Evolutionary conservation across 2,113 vertebrate genomes (phyloP), one percentile per base, ranked within the genome.

Genomic region (Thamnophis sirtalis): DNA sequence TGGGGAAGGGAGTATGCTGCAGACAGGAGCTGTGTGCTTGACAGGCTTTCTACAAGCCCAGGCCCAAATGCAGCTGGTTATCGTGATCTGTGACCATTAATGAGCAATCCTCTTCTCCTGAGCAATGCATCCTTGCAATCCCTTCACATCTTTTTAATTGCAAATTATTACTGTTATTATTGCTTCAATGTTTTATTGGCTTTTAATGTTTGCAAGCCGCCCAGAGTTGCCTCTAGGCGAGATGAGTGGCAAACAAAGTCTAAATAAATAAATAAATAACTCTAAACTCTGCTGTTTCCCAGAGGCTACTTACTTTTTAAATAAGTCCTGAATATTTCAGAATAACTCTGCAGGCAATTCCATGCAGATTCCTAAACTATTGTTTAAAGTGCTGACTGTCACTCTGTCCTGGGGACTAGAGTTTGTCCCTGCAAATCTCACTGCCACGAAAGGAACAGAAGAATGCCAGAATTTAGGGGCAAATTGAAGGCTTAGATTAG

Each of bases 261-360:
- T n/a, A 68, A 68, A 68, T 33, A 68, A 68, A 33, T 60, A 60
- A 60, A 60, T 68, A 68, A 68, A 33, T 68, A 68, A 68, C 63
- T 33, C n/a, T 28, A 28, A 84, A 48, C 90, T 89, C 68, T n/a
- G 28, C 54, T 89, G 88, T 9, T 58, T 56, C 63, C 60, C 84
- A 8, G 33, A 49, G 28, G 56, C 91, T 21, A 50, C 60, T 88
- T 38, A 3, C 24, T 89, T 94, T 87, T 68, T 91, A 86, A 91
- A 92, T 24, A 19, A 56, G 54, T 86, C 73, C 86, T 87, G 56
- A 92, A 91, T 91, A 89, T 93, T 92, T 91, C 91, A 68, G 90
- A 63, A 54, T 89, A 92, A 89, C 49, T 55, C 89, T 88, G 89
- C 85, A 55, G 55, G 58, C 58, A 9, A 55, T 56, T 55, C 54